phyloP scores from a whole-genome alignment of 2,113 vertebrate genomes.

The Lota lota region DNA sequence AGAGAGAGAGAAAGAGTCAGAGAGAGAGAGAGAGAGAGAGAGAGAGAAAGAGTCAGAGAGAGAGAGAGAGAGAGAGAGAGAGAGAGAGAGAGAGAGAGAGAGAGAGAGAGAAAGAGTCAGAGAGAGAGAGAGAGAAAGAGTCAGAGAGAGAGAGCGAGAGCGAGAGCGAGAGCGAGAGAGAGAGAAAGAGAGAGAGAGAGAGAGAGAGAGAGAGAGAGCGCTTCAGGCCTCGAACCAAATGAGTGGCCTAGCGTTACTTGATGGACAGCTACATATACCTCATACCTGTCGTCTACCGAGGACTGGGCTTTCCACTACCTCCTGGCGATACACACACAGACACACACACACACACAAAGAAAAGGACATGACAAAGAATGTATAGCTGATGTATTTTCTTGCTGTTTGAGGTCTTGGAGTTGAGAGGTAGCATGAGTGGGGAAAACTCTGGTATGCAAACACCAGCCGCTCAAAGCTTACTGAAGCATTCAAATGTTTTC shows the following conservation, averaged over 20 bases:
- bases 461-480: not conserved
- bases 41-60: too few species aligned
- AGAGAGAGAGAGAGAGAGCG: not conserved
- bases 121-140: too few species aligned
- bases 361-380: constrained; percentile 12
- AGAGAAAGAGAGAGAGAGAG: too few species aligned
- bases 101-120: too few species aligned
- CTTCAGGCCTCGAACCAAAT: constrained; percentile 25
- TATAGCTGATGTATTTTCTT: constrained; percentile 33
- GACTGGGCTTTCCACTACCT: constrained; percentile 18
- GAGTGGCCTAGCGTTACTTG: constrained; percentile 16
- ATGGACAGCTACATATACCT: constrained; percentile 33
- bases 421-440: constrained; percentile 22
- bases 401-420: constrained; percentile 38
- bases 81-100: too few species aligned
- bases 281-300: constrained; percentile 17
- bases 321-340: not conserved
- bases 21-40: too few species aligned
- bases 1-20: too few species aligned
- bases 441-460: constrained; percentile 24
- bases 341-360: constrained; percentile 5
- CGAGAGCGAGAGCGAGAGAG: too few species aligned
- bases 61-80: too few species aligned
- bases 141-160: too few species aligned
- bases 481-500: too few species aligned